Base-by-base conservation (phyloP, 2,888 invertebrate genomes). In the Pollenia labialis region DNA sequence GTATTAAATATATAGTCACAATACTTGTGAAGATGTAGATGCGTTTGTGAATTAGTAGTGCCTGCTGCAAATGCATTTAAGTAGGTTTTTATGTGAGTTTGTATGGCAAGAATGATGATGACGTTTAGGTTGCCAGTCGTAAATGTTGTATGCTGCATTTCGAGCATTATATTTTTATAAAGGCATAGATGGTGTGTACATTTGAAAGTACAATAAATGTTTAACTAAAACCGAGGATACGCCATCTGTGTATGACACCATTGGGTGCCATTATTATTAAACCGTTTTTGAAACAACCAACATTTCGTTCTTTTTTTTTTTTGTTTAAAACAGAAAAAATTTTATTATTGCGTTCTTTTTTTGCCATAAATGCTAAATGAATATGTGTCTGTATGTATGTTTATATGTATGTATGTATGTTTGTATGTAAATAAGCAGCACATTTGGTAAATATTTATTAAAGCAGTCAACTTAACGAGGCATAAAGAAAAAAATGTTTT, bases 231-330 rank as follows among this genome's bases (percentile, higher is more conserved):
- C 11, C 32, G 14, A 68, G 52, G 8, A 80, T 18, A 77, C 66
- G 56, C 62, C 87, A 87, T 81, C 84, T 87, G 81, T 54, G 72
- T 77, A 77, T 68, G 83, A 87, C 86, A 84, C 86, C 83, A 77
- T 74, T 68, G 86, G 86, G 74, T 81, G 66, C 81, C 60, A 81
- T 87, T 87, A 87, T 84, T 87, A 84, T 81, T 76, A 76, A 75
- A 87, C 66, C 58, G 72, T 77, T 81, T 83, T 71, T 52, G 52
- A 68, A 87, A 54, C 74, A 60, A 52, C 66, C 42, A 40, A 69
- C 32, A 54, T 56, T 68, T 52, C n/a, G 11, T 71, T 23, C 16
- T 16, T 76, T 74, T 58, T 58, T 40, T 4, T 14, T 4, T 10
- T 1, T 8, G 32, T 32, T 6, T 16, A 48, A 10, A 68, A 40